Conservation (phyloP, 2,888 invertebrate genomes). For the Nomada fabriciana region DNA sequence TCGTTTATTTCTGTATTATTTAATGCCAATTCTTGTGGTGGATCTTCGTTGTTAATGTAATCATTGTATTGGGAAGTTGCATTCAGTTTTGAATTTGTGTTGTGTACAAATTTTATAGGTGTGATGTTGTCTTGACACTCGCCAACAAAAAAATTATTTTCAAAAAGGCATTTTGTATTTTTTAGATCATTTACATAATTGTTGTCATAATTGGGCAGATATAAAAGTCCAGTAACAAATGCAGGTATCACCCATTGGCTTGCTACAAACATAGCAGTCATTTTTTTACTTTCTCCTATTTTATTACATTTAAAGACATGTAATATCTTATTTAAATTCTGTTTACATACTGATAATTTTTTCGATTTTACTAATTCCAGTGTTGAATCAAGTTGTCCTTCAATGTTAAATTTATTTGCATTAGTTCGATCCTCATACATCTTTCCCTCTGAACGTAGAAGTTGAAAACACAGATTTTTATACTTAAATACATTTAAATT, state of each 20-base stretch:
- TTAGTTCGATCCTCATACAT: background rate
- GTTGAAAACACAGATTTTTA: slow-evolving; percentile 52
- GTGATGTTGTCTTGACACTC: slow-evolving; percentile 58
- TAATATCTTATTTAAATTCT: slow-evolving; percentile 18
- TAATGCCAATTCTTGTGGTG: slow-evolving; percentile 20
- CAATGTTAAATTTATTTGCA: background rate
- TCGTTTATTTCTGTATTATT: slow-evolving; percentile 66
- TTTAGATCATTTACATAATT: slow-evolving; percentile 40
- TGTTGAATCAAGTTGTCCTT: slow-evolving; percentile 11
- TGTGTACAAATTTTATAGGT: background rate
- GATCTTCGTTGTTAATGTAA: slow-evolving; percentile 62
- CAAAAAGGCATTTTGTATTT: slow-evolving; percentile 69
- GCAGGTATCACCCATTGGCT: slow-evolving; percentile 80
- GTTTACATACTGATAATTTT: slow-evolving; percentile 9
- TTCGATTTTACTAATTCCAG: slow-evolving; percentile 7
- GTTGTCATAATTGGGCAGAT: slow-evolving; percentile 65
- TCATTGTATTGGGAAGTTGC: slow-evolving; percentile 42
- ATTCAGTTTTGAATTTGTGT: slow-evolving; percentile 33
- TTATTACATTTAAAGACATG: slow-evolving; percentile 9
- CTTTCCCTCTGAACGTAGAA: slow-evolving; percentile 13
- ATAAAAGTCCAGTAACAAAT: slow-evolving; percentile 70
- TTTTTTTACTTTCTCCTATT: slow-evolving; percentile 38
- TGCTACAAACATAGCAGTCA: slow-evolving; percentile 66
- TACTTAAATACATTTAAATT: slow-evolving; percentile 62
- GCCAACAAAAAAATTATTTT: slow-evolving; percentile 74